phyloP scores from a whole-genome alignment of 2,888 invertebrate species.

The Cephus nigrinus region DNA sequence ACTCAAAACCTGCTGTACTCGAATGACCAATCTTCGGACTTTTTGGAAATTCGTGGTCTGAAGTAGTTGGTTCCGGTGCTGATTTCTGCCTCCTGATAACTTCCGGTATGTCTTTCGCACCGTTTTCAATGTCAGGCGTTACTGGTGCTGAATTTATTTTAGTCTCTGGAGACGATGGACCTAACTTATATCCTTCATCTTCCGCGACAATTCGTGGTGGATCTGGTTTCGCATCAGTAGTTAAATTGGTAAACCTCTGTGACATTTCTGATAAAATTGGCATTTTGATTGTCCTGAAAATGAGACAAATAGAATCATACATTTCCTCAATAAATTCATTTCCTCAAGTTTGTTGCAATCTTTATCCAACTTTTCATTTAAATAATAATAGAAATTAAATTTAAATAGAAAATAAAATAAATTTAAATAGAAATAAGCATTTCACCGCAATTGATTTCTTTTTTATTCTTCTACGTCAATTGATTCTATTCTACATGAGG shows the following conservation, averaged over 20 bases:
- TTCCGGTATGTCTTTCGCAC: neutral
- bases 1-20: slow-evolving; percentile 1
- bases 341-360: neutral
- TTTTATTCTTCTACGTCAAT: no score
- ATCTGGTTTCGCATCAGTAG: slow-evolving; percentile 69
- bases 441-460: no score
- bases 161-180: neutral
- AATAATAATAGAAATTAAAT: no score
- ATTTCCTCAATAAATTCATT: neutral
- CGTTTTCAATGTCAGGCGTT: slow-evolving; percentile 1
- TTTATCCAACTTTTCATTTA: neutral
- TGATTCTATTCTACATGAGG: no score
- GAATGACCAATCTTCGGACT: neutral
- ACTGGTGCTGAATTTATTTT: slow-evolving; percentile 17
- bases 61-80: neutral
- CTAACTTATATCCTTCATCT: slow-evolving; percentile 32
- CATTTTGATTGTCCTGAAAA: slow-evolving; percentile 31
- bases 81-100: slow-evolving; percentile 11
- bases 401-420: no score
- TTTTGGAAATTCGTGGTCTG: slow-evolving; percentile 2
- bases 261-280: slow-evolving; percentile 51
- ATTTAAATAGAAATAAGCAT: no score
- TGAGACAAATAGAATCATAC: neutral
- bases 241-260: slow-evolving; percentile 67
- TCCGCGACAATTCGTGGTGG: slow-evolving; percentile 63